Evolutionary conservation across 2,797 vertebrate genomes (phyloP), one percentile per base, ranked within the genome.

Genomic region (Sebastolobus altivelis): DNA sequence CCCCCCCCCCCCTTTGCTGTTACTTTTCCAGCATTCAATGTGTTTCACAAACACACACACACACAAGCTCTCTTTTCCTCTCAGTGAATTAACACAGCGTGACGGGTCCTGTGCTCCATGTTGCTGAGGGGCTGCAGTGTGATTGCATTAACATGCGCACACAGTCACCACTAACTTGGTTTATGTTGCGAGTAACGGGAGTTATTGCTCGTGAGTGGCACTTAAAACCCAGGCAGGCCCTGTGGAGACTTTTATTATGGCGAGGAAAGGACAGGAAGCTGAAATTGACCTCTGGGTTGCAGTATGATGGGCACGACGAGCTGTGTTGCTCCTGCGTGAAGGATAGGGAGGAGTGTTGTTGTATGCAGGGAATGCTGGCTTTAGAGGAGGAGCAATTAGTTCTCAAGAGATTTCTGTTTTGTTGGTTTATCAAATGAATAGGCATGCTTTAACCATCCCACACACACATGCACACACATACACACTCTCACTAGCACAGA

Each of bases 371-470:
- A 90, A 88, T 79, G 66, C 65, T 84, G 80, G 56, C 84, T 90
- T 93, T 87, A 87, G 79, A 84, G 78, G 84, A 80, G 84, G 85
- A 86, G 71, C 78, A 78, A 80, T 73, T 65, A 31, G 82, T 91
- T 93, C 91, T 92, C 93, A 89, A 72, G 92, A 90, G 60, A 80
- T 89, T 91, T 91, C 84, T 84, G 79, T 91, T 93, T 93, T 90
- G 84, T 94, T 92, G 82, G 91, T 90, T 82, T 77, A 82, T 87
- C 62, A 92, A 92, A 93, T 93, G 88, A 93, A 89, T 82, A 88
- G 87, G 85, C 84, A 82, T 65, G 85, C 87, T 92, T 91, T 63
- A 91, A 90, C 86, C 89, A 80, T 82, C 87, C 66, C 88, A 81
- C 88, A 83, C 85, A 86, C 63, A 59, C 76, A 80, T 79, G 72